Evolutionary conservation across 2,113 vertebrate species (phyloP).

Genomic region (Mobula hypostoma): DNA sequence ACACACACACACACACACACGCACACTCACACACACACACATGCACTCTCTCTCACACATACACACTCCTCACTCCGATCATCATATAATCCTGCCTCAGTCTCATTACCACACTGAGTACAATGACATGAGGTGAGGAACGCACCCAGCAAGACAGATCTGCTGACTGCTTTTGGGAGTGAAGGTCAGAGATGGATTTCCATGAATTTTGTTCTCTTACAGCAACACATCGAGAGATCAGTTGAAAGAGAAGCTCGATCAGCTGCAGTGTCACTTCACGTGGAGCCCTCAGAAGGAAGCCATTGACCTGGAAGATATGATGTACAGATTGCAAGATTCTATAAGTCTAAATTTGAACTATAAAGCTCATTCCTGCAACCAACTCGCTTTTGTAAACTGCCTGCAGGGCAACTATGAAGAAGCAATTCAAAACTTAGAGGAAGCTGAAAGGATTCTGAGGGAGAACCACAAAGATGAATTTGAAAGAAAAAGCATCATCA

Average conservation of each 20-base stretch:
- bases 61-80: too few species aligned
- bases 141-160: too few species aligned
- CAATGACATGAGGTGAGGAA: too few species aligned
- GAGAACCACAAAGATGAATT: constrained; percentile 42
- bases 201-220: background rate
- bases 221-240: background rate
- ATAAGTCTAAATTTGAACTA: constrained; percentile 38
- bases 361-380: constrained; percentile 50
- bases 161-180: too few species aligned
- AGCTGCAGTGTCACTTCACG: constrained; percentile 43
- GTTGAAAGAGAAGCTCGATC: constrained; percentile 42
- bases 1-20: too few species aligned
- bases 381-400: constrained; percentile 58
- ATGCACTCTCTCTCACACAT: too few species aligned
- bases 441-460: constrained; percentile 52
- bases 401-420: constrained; percentile 54
- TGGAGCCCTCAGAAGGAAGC: constrained; percentile 43
- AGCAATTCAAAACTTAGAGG: constrained; percentile 54
- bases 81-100: too few species aligned
- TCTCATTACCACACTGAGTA: too few species aligned
- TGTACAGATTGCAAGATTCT: constrained; percentile 40
- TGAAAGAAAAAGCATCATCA: constrained; percentile 54
- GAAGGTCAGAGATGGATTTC: too few species aligned
- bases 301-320: constrained; percentile 39
- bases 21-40: too few species aligned